Evolutionary conservation across 2,113 vertebrate genomes (phyloP), one percentile per base, ranked within the genome.

Genomic region (Mirounga angustirostris): DNA sequence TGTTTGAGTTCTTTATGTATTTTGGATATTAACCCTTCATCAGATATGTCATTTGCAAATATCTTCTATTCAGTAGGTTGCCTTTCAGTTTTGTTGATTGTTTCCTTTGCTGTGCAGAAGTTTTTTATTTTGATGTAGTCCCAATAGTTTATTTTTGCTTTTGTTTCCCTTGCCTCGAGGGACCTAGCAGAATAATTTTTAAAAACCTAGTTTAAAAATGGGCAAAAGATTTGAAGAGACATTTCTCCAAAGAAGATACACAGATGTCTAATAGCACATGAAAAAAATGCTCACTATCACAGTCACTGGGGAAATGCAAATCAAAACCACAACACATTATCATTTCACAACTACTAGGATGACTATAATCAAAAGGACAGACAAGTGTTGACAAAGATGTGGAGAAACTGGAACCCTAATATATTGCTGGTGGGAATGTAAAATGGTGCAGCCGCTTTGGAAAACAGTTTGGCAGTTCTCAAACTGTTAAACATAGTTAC

Each of bases 191-290:
- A 74, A 11, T 14, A 79, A 86, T 58, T 81, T 81, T 81, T 63
- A 89, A 96, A 95, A 89, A 69, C 11, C n/a, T 52, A 73, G 56
- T 80, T 82, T 74, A 65, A 92, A 92, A 82, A 81, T 19, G 24
- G 30, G 65, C 11, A 46, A 69, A 69, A 69, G 67, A 69, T 69
- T 69, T 69, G 33, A 92, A 74, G 28, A 92, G 56, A 88, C n/a
- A 56, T 56, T 92, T 87, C 40, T 88, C 46, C n/a, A 65, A 88
- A 88, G 33, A 94, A 52, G 43, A 56, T 14, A 89, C 8, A 74
- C 5, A 81, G 74, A 56, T 78, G 28, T 56, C 33, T 54, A 89
- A 82, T 0, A 73, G 13, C 9, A 92, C 74, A 81, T 43, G 28
- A 69, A 69, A 87, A 52, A 91, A 87, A 87, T 40, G 26, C 54